Percentiles rank a stretch among this genome's conserved stretches.
Evolutionary conservation across 2,797 vertebrate species (phyloP).

Genomic region (Enteromius trimaculatus): DNA sequence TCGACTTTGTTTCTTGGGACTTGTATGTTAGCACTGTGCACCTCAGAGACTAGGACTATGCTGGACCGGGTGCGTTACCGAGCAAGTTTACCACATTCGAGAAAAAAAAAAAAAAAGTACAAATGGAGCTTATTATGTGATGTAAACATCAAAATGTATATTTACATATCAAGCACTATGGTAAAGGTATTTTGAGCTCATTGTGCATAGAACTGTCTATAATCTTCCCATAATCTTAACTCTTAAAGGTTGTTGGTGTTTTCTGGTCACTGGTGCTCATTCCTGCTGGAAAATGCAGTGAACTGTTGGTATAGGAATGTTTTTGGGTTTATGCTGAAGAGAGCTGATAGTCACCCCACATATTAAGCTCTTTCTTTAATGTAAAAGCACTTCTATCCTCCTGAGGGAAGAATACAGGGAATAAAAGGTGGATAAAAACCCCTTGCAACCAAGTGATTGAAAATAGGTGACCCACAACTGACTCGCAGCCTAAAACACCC

Average conservation of each 20-base stretch:
- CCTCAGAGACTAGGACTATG: too few species aligned
- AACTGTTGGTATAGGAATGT: neutral
- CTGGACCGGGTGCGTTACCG: too few species aligned
- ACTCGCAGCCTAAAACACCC: neutral
- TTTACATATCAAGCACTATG: too few species aligned
- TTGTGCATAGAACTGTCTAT: too few species aligned
- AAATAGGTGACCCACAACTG: constrained; percentile 19
- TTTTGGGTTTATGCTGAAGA: neutral
- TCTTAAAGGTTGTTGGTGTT: too few species aligned
- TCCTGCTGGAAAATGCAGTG: neutral
- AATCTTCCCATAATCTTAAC: neutral
- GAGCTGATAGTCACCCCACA: neutral
- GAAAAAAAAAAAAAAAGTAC: too few species aligned
- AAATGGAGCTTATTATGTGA: too few species aligned
- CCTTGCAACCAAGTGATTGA: constrained; percentile 2
- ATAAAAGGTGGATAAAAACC: neutral
- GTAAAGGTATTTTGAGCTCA: too few species aligned
- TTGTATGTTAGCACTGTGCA: too few species aligned
- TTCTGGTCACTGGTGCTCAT: neutral
- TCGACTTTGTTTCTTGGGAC: too few species aligned
- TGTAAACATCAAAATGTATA: too few species aligned
- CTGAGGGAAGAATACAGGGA: neutral
- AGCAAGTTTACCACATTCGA: too few species aligned
- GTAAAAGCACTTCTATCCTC: neutral
- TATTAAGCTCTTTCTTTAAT: neutral